Percentiles rank a stretch among this genome's conserved stretches.
These are phyloP conservation scores for Coelopa frigida DNA, from an alignment of 1,140 invertebrate species.

Conservation along the genomic window DNA sequence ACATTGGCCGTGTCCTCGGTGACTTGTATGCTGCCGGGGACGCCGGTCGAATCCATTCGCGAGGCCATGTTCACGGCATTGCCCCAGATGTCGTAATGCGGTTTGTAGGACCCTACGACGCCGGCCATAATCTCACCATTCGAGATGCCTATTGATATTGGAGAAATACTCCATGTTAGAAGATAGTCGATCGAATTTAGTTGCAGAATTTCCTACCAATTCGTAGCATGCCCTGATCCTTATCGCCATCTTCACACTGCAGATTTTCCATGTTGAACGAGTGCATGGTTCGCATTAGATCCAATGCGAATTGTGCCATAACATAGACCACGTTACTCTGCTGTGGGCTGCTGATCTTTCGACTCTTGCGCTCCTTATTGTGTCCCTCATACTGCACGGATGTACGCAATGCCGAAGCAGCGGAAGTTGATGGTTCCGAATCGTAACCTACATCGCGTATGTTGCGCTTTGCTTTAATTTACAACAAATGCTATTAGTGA, in stretches of 20 bases:
- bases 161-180: no score
- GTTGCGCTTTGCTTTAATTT: not conserved
- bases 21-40: slow-evolving; percentile 70
- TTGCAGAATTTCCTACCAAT: slow-evolving; percentile 45
- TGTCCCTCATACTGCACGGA: slow-evolving; percentile 11
- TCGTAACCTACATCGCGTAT: not conserved
- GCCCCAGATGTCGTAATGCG: slow-evolving; percentile 81
- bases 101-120: slow-evolving; percentile 83
- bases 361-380: slow-evolving; percentile 4
- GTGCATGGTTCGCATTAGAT: slow-evolving; percentile 37
- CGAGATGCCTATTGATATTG: slow-evolving; percentile 71
- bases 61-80: slow-evolving; percentile 93
- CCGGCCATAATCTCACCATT: slow-evolving; percentile 82
- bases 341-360: slow-evolving; percentile 17
- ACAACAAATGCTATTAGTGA: not conserved
- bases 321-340: slow-evolving; percentile 50
- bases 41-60: slow-evolving; percentile 80
- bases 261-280: slow-evolving; percentile 39
- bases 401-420: not conserved
- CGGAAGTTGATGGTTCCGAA: not conserved
- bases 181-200: no score
- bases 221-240: slow-evolving; percentile 49
- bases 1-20: slow-evolving; percentile 66
- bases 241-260: slow-evolving; percentile 47
- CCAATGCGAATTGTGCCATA: slow-evolving; percentile 53